Percentiles rank a stretch among this genome's conserved stretches.
Evolutionary conservation across 2,888 invertebrate genomes (phyloP).

Genomic region (Cybosia mesomella): DNA sequence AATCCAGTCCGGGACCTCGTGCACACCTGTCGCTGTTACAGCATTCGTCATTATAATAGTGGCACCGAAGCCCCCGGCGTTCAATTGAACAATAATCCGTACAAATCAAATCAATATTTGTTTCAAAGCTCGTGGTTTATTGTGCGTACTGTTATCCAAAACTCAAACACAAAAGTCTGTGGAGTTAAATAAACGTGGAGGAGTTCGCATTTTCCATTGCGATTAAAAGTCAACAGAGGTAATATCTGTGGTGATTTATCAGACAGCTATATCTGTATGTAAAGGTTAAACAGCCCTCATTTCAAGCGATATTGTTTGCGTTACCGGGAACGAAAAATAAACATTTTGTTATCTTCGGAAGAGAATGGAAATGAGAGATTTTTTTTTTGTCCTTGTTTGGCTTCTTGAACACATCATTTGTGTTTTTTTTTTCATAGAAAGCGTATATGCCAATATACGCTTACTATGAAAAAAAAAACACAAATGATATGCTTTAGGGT

Average conservation of each 20-base stretch:
- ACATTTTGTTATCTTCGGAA: constrained; percentile 19
- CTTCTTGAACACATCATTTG: too few relatives aligned
- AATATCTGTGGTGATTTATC: constrained; percentile 39
- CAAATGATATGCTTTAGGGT: too few relatives aligned
- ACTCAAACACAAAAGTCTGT: not conserved
- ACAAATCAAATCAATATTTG: not conserved
- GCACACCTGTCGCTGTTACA: too few relatives aligned
- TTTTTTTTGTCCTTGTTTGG: too few relatives aligned
- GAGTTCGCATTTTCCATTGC: constrained; percentile 26
- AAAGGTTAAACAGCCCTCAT: constrained; percentile 20
- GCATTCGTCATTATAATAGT: too few relatives aligned
- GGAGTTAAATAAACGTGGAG: constrained; percentile 12
- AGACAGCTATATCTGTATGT: constrained; percentile 34
- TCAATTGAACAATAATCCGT: not conserved
- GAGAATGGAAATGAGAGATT: constrained; percentile 11
- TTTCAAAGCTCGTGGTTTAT: not conserved
- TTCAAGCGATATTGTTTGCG: constrained; percentile 29
- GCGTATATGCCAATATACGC: too few relatives aligned
- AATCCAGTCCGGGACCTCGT: too few relatives aligned
- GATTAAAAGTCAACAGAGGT: constrained; percentile 43
- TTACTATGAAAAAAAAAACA: too few relatives aligned
- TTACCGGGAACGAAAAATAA: constrained; percentile 23
- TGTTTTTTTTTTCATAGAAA: too few relatives aligned
- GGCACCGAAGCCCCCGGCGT: too few relatives aligned
- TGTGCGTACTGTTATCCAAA: constrained; percentile 4